phyloP scores from a whole-genome alignment of 92 coral and sea anemone species.

The Desmophyllum pertusum region DNA sequence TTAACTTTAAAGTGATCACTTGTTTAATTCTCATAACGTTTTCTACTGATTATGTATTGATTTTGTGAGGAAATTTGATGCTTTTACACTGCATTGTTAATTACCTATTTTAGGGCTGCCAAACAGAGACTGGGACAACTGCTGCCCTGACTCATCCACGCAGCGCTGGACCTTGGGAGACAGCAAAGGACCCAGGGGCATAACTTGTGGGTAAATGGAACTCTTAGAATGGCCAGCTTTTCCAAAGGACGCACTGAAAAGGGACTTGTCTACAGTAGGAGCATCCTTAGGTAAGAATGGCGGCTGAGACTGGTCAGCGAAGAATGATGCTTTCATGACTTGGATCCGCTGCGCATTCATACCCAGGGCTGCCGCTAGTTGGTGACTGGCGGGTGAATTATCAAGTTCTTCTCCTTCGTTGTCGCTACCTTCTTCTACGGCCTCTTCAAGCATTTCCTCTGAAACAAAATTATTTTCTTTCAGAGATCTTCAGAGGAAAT shows the following conservation, averaged over 20 bases:
- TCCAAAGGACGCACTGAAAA: constrained; percentile 42
- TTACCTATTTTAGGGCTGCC: constrained; percentile 86
- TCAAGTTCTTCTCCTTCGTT: constrained; percentile 62
- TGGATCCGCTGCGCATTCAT: constrained; percentile 98
- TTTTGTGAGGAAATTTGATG: no score
- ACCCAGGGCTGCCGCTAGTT: constrained; percentile 83
- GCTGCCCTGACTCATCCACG: constrained; percentile 43
- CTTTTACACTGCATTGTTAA: no score
- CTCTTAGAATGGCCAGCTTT: constrained; percentile 48
- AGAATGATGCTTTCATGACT: constrained; percentile 99
- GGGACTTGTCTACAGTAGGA: constrained; percentile 51
- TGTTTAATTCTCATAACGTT: no score
- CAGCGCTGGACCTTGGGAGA: constrained; percentile 70
- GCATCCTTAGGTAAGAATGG: constrained; percentile 45
- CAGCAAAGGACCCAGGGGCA: constrained; percentile 57
- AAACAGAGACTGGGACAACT: constrained; percentile 66
- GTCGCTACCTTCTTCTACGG: constrained; percentile 43
- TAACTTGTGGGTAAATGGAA: constrained; percentile 33
- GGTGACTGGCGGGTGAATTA: constrained; percentile 92
- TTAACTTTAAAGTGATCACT: no score
- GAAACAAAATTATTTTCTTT: background rate
- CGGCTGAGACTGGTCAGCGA: constrained; percentile 77
- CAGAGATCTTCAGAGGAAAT: no score
- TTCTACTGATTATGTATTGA: no score
- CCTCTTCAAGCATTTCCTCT: constrained; percentile 63